Conservation (phyloP, 2,888 invertebrate species). For the Eristalinus sepulchralis region DNA sequence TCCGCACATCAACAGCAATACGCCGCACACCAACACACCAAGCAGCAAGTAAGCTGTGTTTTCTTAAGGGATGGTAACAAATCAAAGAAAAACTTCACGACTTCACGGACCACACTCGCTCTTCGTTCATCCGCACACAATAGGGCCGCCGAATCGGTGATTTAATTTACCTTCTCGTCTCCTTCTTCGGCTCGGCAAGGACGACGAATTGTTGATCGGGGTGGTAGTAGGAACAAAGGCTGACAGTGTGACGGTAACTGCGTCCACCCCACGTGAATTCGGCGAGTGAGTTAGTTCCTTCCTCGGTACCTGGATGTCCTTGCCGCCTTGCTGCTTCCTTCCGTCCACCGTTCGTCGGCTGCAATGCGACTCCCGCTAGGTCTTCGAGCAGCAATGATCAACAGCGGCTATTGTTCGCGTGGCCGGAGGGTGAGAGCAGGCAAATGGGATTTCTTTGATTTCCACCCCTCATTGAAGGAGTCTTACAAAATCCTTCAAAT, state of each 20-base stretch:
- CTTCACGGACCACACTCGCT: constrained; percentile 58
- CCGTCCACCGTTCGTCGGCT: constrained; percentile 26
- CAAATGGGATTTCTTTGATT: constrained; percentile 48
- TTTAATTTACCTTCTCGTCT: constrained; percentile 56
- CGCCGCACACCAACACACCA: constrained; percentile 22
- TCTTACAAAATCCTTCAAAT: constrained; percentile 14
- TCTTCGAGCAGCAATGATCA: constrained; percentile 36
- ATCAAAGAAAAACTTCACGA: constrained; percentile 60
- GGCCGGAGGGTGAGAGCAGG: constrained; percentile 56
- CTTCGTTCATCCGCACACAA: constrained; percentile 19
- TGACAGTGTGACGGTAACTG: constrained; percentile 53
- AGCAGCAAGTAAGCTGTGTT: constrained; percentile 51
- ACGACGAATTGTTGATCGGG: constrained; percentile 58
- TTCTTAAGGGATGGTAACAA: constrained; percentile 58
- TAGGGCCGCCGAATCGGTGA: constrained; percentile 50
- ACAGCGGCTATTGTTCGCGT: constrained; percentile 50
- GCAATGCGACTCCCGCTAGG: constrained; percentile 21
- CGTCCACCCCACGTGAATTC: constrained; percentile 55
- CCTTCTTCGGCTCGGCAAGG: constrained; percentile 4
- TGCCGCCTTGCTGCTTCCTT: constrained; percentile 22
- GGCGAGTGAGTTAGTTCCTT: constrained; percentile 18
- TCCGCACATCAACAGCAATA: background rate
- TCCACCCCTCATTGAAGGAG: constrained; percentile 56
- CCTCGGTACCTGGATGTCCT: constrained; percentile 9
- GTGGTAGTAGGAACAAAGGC: constrained; percentile 67